A percentile compares a stretch with the other conserved stretches of the same genome.
Evolutionary conservation across 2,888 invertebrate species (phyloP).

Genomic region (Scelioninae gen. 1): DNA sequence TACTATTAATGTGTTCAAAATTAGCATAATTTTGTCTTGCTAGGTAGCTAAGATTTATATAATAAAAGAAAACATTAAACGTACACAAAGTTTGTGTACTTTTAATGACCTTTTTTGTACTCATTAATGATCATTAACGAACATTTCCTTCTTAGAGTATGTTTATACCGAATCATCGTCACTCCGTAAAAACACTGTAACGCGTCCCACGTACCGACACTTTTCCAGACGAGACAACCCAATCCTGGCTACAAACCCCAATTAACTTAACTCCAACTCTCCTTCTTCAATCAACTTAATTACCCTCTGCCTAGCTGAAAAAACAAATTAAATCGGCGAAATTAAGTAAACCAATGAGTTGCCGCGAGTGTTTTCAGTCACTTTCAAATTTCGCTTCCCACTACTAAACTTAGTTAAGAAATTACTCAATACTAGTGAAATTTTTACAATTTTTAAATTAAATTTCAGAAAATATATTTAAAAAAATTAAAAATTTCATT

Average conservation of each 20-base stretch:
- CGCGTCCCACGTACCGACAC: constrained; percentile 37
- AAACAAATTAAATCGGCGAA: constrained; percentile 43
- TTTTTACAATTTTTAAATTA: too few relatives aligned
- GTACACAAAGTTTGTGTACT: not conserved
- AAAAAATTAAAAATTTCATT: too few relatives aligned
- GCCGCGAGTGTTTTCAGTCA: not conserved
- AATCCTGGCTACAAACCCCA: constrained; percentile 37
- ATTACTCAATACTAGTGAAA: too few relatives aligned
- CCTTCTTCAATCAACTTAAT: constrained; percentile 60
- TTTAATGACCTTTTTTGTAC: constrained; percentile 36
- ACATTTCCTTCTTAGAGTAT: constrained; percentile 34
- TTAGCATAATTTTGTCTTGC: constrained; percentile 3
- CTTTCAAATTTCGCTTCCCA: not conserved
- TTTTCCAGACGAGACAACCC: constrained; percentile 39
- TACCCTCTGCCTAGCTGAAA: constrained; percentile 36
- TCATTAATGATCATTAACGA: constrained; percentile 45
- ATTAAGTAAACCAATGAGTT: constrained; percentile 33
- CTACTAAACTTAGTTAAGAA: too few relatives aligned
- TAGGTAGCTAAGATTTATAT: not conserved
- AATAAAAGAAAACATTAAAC: not conserved
- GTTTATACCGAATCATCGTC: constrained; percentile 51
- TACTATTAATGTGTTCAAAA: not conserved
- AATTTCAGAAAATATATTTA: too few relatives aligned
- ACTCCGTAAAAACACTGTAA: constrained; percentile 39
- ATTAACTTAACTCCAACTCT: constrained; percentile 58